Conservation (phyloP, 2,113 vertebrate genomes). For the Brachyhypopomus gauderio region DNA sequence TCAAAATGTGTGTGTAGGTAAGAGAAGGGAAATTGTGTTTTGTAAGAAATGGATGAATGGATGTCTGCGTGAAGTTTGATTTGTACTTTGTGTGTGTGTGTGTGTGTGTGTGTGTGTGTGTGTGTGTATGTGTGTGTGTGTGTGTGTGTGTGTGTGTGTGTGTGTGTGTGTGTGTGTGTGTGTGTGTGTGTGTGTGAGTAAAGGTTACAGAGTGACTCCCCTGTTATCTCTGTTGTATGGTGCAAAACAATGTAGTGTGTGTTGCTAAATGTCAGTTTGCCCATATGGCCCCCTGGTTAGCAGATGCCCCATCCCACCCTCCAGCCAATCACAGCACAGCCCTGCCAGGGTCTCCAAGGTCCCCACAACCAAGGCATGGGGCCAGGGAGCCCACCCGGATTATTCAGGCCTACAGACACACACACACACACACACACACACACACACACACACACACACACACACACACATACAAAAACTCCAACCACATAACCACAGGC, state of each 20-base stretch:
- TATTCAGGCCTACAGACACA: too few species aligned
- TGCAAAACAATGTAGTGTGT: conserved; percentile 22
- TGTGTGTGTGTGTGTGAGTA: conserved; percentile 35
- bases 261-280: conserved; percentile 58
- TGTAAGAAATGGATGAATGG: not conserved
- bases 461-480: too few species aligned
- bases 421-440: too few species aligned
- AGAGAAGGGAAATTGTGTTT: not conserved
- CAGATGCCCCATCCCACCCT: conserved; percentile 36
- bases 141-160: too few species aligned
- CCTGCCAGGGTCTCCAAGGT: not conserved
- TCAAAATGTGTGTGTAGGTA: too few species aligned
- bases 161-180: conserved; percentile 7
- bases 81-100: too few species aligned
- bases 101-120: conserved; percentile 7
- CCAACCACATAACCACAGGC: too few species aligned
- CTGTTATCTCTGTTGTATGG: conserved; percentile 19
- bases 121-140: conserved; percentile 22
- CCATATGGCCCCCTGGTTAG: conserved; percentile 57
- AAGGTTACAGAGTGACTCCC: conserved; percentile 53
- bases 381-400: too few species aligned
- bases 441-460: too few species aligned
- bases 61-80: not conserved
- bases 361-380: too few species aligned
- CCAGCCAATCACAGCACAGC: not conserved